phyloP scores from a whole-genome alignment of 2,888 invertebrate genomes.

The Pandemis cinnamomeana region DNA sequence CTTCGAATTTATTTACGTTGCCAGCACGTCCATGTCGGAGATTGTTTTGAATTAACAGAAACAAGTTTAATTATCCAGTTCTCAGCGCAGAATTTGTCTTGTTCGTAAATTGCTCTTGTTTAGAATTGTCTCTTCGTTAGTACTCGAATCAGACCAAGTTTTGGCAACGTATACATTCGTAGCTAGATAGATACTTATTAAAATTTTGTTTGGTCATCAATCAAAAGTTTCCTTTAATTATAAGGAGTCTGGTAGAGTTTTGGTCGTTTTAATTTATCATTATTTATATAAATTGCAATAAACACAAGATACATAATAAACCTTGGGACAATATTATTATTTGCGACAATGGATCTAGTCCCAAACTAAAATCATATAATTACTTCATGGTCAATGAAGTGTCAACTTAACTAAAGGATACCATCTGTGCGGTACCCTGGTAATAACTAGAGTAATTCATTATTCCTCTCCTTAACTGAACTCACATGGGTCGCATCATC shows the following conservation, averaged over 20 bases:
- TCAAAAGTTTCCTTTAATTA: neutral
- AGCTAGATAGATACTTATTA: neutral
- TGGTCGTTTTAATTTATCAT: neutral
- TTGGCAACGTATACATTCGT: constrained; percentile 9
- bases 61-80: constrained; percentile 30
- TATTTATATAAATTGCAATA: neutral
- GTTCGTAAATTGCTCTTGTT: constrained; percentile 25
- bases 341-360: too few relatives aligned
- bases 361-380: too few relatives aligned
- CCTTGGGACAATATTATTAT: too few relatives aligned
- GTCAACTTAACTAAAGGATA: too few relatives aligned
- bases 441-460: neutral
- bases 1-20: constrained; percentile 27
- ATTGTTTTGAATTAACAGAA: constrained; percentile 7
- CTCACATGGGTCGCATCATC: neutral
- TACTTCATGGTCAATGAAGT: too few relatives aligned
- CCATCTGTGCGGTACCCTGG: too few relatives aligned
- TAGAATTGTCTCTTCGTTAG: constrained; percentile 21
- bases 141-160: constrained; percentile 19
- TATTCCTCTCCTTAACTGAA: too few relatives aligned
- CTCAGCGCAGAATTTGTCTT: constrained; percentile 12
- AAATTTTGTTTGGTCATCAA: constrained; percentile 3
- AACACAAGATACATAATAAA: neutral
- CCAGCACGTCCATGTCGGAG: constrained; percentile 17
- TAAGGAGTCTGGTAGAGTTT: neutral